Conservation (phyloP, 2,888 invertebrate genomes). For the Biston stratarius region DNA sequence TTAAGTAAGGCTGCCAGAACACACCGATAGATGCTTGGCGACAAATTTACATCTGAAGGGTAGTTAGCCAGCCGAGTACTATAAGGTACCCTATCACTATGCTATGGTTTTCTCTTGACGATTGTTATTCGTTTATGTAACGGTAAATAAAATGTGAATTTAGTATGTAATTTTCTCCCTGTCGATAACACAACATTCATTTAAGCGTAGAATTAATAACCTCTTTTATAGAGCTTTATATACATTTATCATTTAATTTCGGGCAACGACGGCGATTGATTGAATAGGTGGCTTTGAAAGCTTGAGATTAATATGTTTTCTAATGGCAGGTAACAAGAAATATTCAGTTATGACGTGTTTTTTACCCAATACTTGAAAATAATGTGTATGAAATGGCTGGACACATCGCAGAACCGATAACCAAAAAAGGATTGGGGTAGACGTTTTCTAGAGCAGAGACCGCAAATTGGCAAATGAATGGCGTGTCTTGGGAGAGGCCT, state of each 20-base stretch:
- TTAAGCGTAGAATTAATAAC: constrained; percentile 13
- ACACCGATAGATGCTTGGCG: too few species aligned
- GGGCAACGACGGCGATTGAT: constrained; percentile 14
- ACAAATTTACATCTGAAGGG: too few species aligned
- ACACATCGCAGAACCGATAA: too few species aligned
- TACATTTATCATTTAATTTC: constrained; percentile 17
- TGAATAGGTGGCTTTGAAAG: constrained; percentile 11
- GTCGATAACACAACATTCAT: constrained; percentile 7
- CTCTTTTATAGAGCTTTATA: constrained; percentile 16
- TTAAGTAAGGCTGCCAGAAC: too few species aligned
- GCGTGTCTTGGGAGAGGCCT: too few species aligned
- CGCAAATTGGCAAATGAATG: too few species aligned
- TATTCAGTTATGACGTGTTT: not conserved
- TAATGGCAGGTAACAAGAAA: not conserved
- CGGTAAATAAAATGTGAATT: not conserved
- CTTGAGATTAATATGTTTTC: constrained; percentile 12
- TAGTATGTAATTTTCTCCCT: constrained; percentile 13
- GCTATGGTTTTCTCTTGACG: too few species aligned
- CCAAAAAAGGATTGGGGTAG: too few species aligned
- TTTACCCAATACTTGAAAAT: not conserved
- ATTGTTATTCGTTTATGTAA: not conserved
- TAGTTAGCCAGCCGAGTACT: too few species aligned
- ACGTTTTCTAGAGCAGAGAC: too few species aligned
- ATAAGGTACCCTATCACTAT: too few species aligned
- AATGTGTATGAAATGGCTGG: not conserved